These are phyloP conservation scores for Orius insidiosus DNA, from an alignment of 1,140 invertebrate species.

Conservation along the genomic window DNA sequence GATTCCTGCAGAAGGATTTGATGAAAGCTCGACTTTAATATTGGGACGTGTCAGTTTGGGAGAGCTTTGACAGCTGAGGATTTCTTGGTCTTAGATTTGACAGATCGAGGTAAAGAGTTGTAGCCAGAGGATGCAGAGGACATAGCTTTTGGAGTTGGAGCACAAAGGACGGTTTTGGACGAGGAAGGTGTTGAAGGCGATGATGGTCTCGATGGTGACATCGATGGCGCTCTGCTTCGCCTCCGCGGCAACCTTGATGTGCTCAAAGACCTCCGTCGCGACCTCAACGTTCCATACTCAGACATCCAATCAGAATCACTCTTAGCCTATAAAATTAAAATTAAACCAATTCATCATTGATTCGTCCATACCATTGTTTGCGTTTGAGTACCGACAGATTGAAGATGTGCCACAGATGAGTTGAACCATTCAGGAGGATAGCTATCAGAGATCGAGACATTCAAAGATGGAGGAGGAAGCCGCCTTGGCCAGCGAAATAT, in stretches of 20 bases:
- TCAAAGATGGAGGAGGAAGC: constrained; percentile 26
- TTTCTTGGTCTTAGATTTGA: constrained; percentile 11
- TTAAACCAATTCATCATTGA: too few species aligned
- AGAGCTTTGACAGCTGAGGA: constrained; percentile 1
- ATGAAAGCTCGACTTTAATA: constrained; percentile 64
- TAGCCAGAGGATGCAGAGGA: constrained; percentile 22
- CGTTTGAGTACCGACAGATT: constrained; percentile 72
- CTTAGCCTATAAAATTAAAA: background rate
- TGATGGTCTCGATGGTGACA: constrained; percentile 6
- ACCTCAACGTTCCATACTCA: constrained; percentile 9
- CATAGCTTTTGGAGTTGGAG: constrained; percentile 17
- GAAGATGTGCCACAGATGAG: constrained; percentile 60
- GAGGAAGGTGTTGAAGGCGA: constrained; percentile 17
- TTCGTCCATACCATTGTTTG: constrained; percentile 10
- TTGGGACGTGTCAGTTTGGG: constrained; percentile 26
- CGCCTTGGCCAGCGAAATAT: constrained; percentile 72
- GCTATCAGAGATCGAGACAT: constrained; percentile 62
- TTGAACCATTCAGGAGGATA: constrained; percentile 87
- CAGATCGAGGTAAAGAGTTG: constrained; percentile 22
- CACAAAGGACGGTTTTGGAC: constrained; percentile 17
- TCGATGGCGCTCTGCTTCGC: constrained; percentile 15
- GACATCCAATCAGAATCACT: constrained; percentile 12
- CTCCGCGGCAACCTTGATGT: constrained; percentile 14
- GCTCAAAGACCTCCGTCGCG: constrained; percentile 13
- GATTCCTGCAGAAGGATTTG: constrained; percentile 28